Base-by-base conservation (phyloP, 2,113 vertebrate genomes). In the Pholis gunnellus region DNA sequence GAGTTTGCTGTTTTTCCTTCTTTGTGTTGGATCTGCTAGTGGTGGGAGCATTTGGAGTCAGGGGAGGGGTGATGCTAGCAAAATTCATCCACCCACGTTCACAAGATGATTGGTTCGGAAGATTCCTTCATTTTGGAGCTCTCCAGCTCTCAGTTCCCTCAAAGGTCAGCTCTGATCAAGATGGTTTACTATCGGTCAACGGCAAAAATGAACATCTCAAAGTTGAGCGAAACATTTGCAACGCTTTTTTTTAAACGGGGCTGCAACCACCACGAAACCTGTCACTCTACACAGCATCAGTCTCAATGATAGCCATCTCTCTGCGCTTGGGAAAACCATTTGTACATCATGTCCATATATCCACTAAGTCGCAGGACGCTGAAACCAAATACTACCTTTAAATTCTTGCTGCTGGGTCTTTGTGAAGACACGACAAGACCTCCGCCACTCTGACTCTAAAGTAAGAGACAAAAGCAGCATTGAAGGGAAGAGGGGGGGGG, bases 381-480 rank as follows among this genome's bases (percentile, higher is more conserved):
- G 69, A 84, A 89, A 89, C 63, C 9, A 79, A 89, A 91, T 60
- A 75, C 75, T 38, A 14, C 31, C 65, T 82, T 79, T 81, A 78
- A 81, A 61, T 82, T 71, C 54, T 81, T 50, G 25, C 54, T 77
- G 68, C 25, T 79, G 50, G 40, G 57, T 68, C 74, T 83, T 71
- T 89, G 67, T 68, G 36, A 85, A 67, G 72, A 72, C 52, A 80
- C 34, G 61, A 52, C 42, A 69, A 73, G 79, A 87, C 71, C 52
- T 85, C 76, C 70, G 78, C 73, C 74, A 10, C 57, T 68, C 73
- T 69, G 72, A 85, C 60, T 70, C 73, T 64, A 68, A 86, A 61
- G 73, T 74, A 78, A 67, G 46, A 79, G 65, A 91, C 90, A 93
- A 91, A 90, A 90, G 88, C 80, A 29, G 77, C 89, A 92, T 87